Base-by-base conservation (phyloP, 2,888 invertebrate species). In the Oligia strigilis region DNA sequence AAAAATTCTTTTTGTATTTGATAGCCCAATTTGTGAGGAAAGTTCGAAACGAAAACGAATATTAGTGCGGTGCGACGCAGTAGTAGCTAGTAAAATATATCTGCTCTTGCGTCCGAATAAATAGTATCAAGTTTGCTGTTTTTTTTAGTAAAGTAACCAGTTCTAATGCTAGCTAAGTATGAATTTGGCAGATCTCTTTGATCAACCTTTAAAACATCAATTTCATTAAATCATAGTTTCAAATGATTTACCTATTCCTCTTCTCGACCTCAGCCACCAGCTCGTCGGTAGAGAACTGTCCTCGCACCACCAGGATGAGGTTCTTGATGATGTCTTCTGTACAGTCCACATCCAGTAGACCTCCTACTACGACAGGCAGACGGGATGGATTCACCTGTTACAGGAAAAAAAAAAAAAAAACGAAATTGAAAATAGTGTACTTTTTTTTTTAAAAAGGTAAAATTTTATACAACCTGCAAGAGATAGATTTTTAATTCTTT, bases 251-350 rank as follows among this genome's bases (percentile, higher is more conserved):
- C 97, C 99, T 98, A 95, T 99, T 99, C 49, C 99, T 97, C 92
- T 99, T 99, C 93, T 99, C 99, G 0, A 99, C 99, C 95, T 99
- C 99, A 87, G 99, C 99, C 0, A 99, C 99, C 9, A 99, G 97
- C 92, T 99, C 99, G 91, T 99, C 99, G 0, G 99, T 99, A 19
- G 99, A 99, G 97, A 99, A 99, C 96, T 99, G 99, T 29, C 99
- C 99, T 71, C 99, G 98, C 0, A 99, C 99, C 4, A 99, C 99
- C 89, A 99, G 97, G 92, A 99, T 99, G 86, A 99, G 97, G 96
- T 99, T 99, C 97, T 99, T 99, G 92, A 99, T 99, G 80, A 99
- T 99, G 93, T 99, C 99, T 93, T 99, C 99, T 0, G 99, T 98
- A 94, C 99, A 99, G 95, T 99, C 99, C 23, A 99, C 99, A 95